Base-by-base conservation (phyloP, 2,113 vertebrate species). In the Osmerus mordax region DNA sequence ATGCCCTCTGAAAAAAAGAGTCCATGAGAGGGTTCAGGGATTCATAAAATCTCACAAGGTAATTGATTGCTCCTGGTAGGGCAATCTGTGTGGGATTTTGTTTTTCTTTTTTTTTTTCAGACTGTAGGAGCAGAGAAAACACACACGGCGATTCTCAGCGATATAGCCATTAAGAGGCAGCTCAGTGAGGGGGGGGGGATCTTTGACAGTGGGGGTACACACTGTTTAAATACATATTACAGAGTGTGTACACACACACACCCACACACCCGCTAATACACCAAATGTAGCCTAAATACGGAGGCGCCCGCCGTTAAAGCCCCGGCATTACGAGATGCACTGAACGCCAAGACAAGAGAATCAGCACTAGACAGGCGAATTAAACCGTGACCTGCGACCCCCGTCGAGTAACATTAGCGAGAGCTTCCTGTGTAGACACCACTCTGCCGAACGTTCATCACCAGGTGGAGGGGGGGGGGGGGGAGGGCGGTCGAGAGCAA, bases 371-470 rank as follows among this genome's bases (percentile, higher is more conserved):
- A 89, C 92, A 90, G 78, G 86, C 91, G 90, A 91, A 90, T 94
- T 95, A 93, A 93, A 93, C 88, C 69, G 74, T 94, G 94, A 95
- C 94, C 95, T 95, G 91, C 93, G 92, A 91, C 89, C 89, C 89
- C 92, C 81, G 72, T 65, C 86, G 74, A 90, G 92, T 91, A 94
- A 94, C 89, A 94, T 89, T 87, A 82, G 86, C 82, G 83, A 91
- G 90, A 89, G 93, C 92, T 95, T 94, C 94, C 93, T 94, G 92
- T 90, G 87, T 84, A 94, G 93, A 92, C 89, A 92, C 90, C 89
- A 92, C 89, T 94, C 86, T 90, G 90, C 80, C 90, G 91, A 87
- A 87, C 81, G 94, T 97, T 90, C 83, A 94, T 97, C 95, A 95
- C 53, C 32, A 85, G 85, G 84, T 78, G 78, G 86, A 85, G 92